Evolutionary conservation across 2,797 vertebrate genomes (phyloP), one percentile per base, ranked within the genome.

Genomic region (Smutsia temminckii): DNA sequence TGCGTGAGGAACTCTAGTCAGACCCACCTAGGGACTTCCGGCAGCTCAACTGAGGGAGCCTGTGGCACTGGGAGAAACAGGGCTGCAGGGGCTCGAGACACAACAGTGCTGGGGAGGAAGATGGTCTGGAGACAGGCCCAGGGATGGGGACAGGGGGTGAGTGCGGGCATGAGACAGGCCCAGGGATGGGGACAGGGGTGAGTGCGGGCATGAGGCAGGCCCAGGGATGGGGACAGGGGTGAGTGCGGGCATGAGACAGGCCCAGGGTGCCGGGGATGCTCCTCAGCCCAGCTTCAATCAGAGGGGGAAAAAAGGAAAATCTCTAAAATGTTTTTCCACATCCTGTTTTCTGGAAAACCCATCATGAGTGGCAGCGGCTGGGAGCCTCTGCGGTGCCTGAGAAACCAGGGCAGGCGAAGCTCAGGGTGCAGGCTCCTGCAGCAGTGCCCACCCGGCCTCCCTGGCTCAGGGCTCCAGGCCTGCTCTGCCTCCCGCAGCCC

Each of bases 281-380:
- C 29, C 71, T 63, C 51, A 25, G 57, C 20, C 37, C 29, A 64
- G 40, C 79, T 81, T 53, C 78, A 61, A 37, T 4, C 32, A 6
- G 25, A 49, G 64, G 32, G 51, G 32, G 27, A 74, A 16, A 59
- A 10, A 20, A 77, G 23, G 32, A 68, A 74, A 29, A 66, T 46
- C 61, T 42, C 66, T 27, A 59, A 71, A n/a, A 25, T 68, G 53
- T n/a, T 63, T 81, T 37, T 64, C 78, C 40, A 94, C 27, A 66
- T 27, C 61, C 59, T 25, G 14, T 59, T 72, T 83, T 91, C 90
- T 93, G 34, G 51, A 63, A 89, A 83, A 89, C 57, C 18, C 55
- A 71, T 75, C 57, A 74, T 4, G 42, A 46, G 42, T 49, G 59
- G 57, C 74, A 80, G 92, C 40, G 72, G 40, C 29, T 53, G 42